These are phyloP conservation scores for Charina bottae DNA, from an alignment of 2,113 vertebrate species.

Conservation along the genomic window DNA sequence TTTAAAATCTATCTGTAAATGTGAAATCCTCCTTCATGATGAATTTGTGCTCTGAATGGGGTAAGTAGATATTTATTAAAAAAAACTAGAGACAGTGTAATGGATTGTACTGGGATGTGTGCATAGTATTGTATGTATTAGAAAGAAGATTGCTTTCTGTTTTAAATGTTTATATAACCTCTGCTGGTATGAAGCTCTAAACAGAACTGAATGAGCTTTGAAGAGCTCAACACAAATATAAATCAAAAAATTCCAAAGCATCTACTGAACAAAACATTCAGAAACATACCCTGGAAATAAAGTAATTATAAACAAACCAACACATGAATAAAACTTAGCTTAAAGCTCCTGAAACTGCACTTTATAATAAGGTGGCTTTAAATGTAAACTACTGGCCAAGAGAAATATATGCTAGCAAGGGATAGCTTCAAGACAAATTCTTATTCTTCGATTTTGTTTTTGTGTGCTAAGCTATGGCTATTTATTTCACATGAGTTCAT, in stretches of 20 bases:
- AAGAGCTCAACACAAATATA: conserved; percentile 5
- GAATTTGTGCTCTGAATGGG: not conserved
- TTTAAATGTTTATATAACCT: conserved; percentile 3
- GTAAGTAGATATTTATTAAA: not conserved
- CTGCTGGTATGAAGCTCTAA: not conserved
- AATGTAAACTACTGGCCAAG: conserved; percentile 41
- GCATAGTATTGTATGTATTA: not conserved
- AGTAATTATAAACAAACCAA: not conserved
- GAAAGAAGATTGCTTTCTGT: not conserved
- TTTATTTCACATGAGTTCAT: not conserved
- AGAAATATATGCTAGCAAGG: conserved; percentile 31
- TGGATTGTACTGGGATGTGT: not conserved
- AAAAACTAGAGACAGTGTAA: not conserved
- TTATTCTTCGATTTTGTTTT: not conserved
- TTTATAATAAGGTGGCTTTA: conserved; percentile 46
- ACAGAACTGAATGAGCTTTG: not conserved
- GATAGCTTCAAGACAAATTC: conserved; percentile 18
- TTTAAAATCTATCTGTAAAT: not conserved
- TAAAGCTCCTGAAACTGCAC: conserved; percentile 42
- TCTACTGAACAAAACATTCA: conserved; percentile 22
- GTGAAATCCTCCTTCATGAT: not conserved
- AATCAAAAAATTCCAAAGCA: not conserved
- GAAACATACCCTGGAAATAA: conserved; percentile 36
- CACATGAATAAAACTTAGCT: conserved; percentile 25
- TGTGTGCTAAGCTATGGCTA: not conserved